These are phyloP conservation scores for Dexiosoma caninum DNA, from an alignment of 2,888 invertebrate genomes.

Conservation along the genomic window DNA sequence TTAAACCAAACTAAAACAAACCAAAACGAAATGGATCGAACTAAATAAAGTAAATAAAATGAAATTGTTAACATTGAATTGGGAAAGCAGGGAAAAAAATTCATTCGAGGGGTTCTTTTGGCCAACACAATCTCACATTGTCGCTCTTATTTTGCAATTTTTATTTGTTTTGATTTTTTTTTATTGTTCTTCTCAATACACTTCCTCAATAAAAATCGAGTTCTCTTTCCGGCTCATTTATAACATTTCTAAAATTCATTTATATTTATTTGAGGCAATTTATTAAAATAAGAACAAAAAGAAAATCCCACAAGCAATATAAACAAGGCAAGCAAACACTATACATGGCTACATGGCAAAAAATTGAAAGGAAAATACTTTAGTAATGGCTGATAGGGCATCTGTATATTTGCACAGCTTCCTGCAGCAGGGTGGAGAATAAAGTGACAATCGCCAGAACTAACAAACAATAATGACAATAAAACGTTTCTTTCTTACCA, in stretches of 20 bases:
- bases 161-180: conserved; percentile 40
- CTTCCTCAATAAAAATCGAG: conserved; percentile 63
- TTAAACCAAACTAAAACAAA: conserved; percentile 41
- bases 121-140: conserved; percentile 33
- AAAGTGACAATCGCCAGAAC: conserved; percentile 34
- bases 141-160: conserved; percentile 47
- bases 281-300: conserved; percentile 54
- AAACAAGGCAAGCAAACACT: conserved; percentile 37
- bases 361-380: conserved; percentile 7
- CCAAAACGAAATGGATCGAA: conserved; percentile 6
- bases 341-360: too few relatives aligned
- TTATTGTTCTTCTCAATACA: conserved; percentile 47
- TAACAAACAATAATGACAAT: conserved; percentile 62
- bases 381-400: conserved; percentile 6
- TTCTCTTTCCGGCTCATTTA: conserved; percentile 62
- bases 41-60: conserved; percentile 24
- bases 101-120: not conserved
- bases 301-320: conserved; percentile 53
- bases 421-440: conserved; percentile 1
- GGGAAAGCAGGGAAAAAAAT: conserved; percentile 16
- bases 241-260: conserved; percentile 64
- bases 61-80: conserved; percentile 46
- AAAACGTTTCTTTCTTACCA: conserved; percentile 52
- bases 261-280: conserved; percentile 63
- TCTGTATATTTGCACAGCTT: conserved; percentile 34